These are phyloP conservation scores for Amphiprion clarkii DNA, from an alignment of 2,797 vertebrate species.

Conservation along the genomic window DNA sequence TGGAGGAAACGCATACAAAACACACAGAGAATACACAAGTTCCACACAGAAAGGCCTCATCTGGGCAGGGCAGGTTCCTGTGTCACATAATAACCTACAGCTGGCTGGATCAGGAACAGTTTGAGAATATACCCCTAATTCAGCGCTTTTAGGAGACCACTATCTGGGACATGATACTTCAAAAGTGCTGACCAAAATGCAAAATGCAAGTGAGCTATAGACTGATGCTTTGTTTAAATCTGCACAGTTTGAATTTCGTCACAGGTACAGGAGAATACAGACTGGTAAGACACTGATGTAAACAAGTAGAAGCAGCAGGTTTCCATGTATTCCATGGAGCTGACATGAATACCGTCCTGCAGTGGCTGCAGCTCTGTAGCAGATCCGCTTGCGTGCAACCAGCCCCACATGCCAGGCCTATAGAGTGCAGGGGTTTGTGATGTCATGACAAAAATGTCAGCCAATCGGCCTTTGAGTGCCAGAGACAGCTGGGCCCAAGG, in stretches of 20 bases:
- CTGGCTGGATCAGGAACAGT: neutral
- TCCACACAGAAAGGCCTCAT: neutral
- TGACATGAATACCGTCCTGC: slow-evolving; percentile 33
- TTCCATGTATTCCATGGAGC: slow-evolving; percentile 1
- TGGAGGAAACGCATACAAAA: slow-evolving; percentile 16
- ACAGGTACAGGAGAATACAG: neutral
- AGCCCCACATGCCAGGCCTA: slow-evolving; percentile 42
- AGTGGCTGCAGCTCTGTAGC: slow-evolving; percentile 8
- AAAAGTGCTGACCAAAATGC: neutral
- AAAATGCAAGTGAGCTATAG: neutral
- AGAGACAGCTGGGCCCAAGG: slow-evolving; percentile 74
- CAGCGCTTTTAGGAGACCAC: neutral
- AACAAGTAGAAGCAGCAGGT: slow-evolving; percentile 18
- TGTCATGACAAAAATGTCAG: slow-evolving; percentile 70
- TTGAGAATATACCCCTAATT: neutral
- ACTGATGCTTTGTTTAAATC: neutral
- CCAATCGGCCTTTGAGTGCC: slow-evolving; percentile 65
- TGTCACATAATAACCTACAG: neutral
- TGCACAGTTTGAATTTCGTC: neutral
- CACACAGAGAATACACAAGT: neutral
- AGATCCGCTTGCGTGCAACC: slow-evolving; percentile 15
- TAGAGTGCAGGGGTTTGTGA: slow-evolving; percentile 54
- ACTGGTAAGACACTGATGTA: neutral
- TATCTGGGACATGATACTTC: neutral
- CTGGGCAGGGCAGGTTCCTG: neutral